Percentiles rank a stretch among this genome's conserved stretches.
Conservation (phyloP, 2,113 vertebrate genomes). For the Sula dactylatra region DNA sequence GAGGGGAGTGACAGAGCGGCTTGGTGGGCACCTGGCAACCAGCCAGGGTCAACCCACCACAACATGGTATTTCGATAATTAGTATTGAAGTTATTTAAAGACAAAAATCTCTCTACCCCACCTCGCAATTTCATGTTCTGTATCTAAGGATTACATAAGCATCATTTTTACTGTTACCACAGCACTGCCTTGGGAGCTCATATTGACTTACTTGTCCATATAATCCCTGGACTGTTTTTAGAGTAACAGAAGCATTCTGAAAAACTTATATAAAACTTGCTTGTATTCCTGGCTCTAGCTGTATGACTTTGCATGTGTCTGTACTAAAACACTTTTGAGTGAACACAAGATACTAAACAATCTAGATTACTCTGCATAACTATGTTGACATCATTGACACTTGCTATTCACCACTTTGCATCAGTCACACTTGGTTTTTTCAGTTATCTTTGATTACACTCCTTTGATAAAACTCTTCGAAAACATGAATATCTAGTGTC, state of each 20-base stretch:
- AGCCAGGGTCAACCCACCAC: not conserved
- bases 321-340: not conserved
- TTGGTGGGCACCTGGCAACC: not conserved
- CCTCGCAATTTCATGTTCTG: not conserved
- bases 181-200: not conserved
- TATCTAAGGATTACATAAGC: not conserved
- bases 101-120: not conserved
- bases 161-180: not conserved
- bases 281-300: not conserved
- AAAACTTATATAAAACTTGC: not conserved
- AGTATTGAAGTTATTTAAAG: not conserved
- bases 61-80: not conserved
- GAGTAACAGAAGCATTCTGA: not conserved
- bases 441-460: not conserved
- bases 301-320: not conserved
- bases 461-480: not conserved
- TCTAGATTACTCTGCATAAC: not conserved
- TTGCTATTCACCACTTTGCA: not conserved
- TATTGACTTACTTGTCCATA: not conserved
- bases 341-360: not conserved
- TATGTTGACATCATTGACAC: fast-evolving
- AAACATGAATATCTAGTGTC: not conserved
- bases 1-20: not conserved
- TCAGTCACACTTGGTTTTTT: not conserved
- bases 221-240: not conserved